These are phyloP conservation scores for Myripristis jacobus DNA, from an alignment of 2,797 vertebrate species.

Conservation along the genomic window DNA sequence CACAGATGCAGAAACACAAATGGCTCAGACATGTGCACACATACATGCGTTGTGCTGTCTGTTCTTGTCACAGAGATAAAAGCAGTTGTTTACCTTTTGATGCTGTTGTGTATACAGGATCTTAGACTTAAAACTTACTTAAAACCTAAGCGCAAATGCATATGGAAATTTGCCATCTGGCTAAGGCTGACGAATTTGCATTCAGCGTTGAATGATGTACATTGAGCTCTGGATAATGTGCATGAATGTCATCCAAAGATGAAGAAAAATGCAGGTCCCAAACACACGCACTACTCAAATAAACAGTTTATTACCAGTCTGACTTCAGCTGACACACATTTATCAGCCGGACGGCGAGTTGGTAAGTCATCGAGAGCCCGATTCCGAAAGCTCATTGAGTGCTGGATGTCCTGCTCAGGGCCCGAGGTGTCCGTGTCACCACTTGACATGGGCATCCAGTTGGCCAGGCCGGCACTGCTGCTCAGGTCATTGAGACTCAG, in stretches of 20 bases:
- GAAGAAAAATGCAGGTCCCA: background rate
- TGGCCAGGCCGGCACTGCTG: conserved; percentile 73
- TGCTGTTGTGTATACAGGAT: conserved; percentile 12
- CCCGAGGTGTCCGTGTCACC: conserved; percentile 68
- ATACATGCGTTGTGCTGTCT: conserved; percentile 12
- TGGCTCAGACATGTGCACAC: conserved; percentile 13
- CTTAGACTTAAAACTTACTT: conserved; percentile 16
- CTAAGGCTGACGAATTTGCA: background rate
- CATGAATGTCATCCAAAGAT: background rate
- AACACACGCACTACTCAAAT: conserved; percentile 11
- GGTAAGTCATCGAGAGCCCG: conserved; percentile 86
- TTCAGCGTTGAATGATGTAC: conserved; percentile 1
- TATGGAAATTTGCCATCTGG: conserved; percentile 50
- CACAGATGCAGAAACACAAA: background rate
- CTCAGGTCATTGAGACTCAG: conserved; percentile 87
- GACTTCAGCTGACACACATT: conserved; percentile 93
- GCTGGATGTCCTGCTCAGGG: conserved; percentile 79
- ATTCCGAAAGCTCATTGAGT: conserved; percentile 79
- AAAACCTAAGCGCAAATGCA: conserved; percentile 18
- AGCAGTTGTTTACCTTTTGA: conserved; percentile 27
- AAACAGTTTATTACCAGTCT: conserved; percentile 80
- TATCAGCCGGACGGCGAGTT: conserved; percentile 87
- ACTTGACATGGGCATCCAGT: conserved; percentile 77
- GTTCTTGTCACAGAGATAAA: conserved; percentile 10
- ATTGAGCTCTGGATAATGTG: background rate